These are phyloP conservation scores for Pterocles gutturalis DNA, from an alignment of 2,113 vertebrate species.

Conservation along the genomic window DNA sequence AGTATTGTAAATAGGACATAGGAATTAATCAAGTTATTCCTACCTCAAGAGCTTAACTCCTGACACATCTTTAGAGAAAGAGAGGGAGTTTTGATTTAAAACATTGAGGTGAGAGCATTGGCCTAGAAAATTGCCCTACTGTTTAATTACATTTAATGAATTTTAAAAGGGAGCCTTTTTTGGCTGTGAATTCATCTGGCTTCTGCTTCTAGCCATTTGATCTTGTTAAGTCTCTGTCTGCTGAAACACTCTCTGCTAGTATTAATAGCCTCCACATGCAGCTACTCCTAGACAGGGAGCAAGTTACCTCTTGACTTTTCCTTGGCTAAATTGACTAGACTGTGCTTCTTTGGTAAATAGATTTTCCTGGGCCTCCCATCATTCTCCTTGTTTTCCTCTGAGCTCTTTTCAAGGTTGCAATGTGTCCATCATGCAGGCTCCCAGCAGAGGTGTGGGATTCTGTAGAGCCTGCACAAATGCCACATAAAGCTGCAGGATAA, in stretches of 20 bases:
- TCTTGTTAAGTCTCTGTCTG: not conserved
- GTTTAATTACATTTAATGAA: not conserved
- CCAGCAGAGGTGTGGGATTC: not conserved
- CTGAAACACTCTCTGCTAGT: not conserved
- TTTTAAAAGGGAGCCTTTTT: not conserved
- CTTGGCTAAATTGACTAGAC: not conserved
- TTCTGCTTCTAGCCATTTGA: not conserved
- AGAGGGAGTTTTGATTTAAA: not conserved
- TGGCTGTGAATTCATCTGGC: not conserved
- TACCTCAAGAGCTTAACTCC: not conserved
- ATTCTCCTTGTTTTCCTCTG: not conserved
- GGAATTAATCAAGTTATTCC: not conserved
- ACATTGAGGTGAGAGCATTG: not conserved
- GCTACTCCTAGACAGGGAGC: not conserved
- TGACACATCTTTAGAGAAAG: not conserved
- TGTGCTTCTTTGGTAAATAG: not conserved
- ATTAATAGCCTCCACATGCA: not conserved
- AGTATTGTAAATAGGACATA: not conserved
- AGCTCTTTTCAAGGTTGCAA: not conserved
- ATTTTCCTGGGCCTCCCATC: not conserved
- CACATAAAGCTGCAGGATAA: not conserved
- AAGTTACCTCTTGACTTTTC: not conserved
- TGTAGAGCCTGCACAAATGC: not conserved
- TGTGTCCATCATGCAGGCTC: not conserved
- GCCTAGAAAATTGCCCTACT: not conserved